Percentiles rank a stretch among this genome's conserved stretches.
Evolutionary conservation across 2,113 vertebrate genomes (phyloP).

Genomic region (Hiodon tergisus): DNA sequence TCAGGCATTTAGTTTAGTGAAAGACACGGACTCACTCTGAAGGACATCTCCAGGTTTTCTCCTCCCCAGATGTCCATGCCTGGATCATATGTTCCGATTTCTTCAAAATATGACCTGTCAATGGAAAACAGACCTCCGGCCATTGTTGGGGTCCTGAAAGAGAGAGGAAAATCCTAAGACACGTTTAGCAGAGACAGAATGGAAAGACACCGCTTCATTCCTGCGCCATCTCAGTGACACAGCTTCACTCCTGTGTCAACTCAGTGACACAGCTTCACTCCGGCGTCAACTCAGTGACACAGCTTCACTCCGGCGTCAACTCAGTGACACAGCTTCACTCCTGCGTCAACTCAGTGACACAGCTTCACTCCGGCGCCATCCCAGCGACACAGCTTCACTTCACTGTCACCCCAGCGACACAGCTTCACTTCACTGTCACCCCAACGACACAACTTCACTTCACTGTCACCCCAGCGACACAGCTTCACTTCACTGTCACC

Average conservation of each 20-base stretch:
- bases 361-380: too few relatives aligned
- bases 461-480: too few relatives aligned
- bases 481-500: background rate
- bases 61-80: slow-evolving; percentile 99
- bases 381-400: background rate
- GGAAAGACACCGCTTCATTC: background rate
- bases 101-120: slow-evolving; percentile 95
- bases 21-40: slow-evolving; percentile 75
- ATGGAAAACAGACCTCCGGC: slow-evolving; percentile 96
- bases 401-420: background rate
- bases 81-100: slow-evolving; percentile 96
- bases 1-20: too few relatives aligned
- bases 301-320: too few relatives aligned
- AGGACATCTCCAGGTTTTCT: slow-evolving; percentile 98
- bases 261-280: too few relatives aligned
- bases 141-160: slow-evolving; percentile 91
- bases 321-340: too few relatives aligned
- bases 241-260: background rate
- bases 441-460: background rate
- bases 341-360: too few relatives aligned
- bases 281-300: too few relatives aligned
- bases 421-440: background rate
- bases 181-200: background rate
- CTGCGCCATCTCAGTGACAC: background rate
- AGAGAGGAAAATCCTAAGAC: slow-evolving; percentile 8